These are phyloP conservation scores for Cyclura pinguis DNA, from an alignment of 2,797 vertebrate genomes.

Conservation along the genomic window DNA sequence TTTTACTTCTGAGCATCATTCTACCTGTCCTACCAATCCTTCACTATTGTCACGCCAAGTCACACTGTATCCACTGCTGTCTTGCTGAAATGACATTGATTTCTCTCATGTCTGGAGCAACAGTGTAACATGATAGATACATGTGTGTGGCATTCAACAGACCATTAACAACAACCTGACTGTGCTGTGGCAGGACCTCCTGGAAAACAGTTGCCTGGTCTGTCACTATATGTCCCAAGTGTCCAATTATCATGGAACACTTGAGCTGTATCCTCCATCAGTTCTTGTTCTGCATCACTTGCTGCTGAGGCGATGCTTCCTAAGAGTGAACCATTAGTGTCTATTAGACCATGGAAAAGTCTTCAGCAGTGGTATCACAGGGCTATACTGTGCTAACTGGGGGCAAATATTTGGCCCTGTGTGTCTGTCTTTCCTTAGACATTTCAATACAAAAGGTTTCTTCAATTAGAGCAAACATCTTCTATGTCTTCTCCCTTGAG, in stretches of 20 bases:
- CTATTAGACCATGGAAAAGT: not conserved
- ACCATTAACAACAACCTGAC: constrained; percentile 38
- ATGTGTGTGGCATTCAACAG: fast-evolving
- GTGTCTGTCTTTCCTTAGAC: constrained; percentile 8
- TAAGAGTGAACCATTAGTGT: constrained; percentile 33
- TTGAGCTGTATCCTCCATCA: constrained; percentile 25
- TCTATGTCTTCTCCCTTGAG: not conserved
- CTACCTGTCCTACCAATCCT: not conserved
- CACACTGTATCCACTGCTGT: not conserved
- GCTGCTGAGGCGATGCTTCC: constrained; percentile 24
- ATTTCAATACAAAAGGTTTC: not conserved
- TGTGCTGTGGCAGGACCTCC: constrained; percentile 7
- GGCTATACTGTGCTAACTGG: fast-evolving
- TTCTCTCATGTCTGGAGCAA: not conserved
- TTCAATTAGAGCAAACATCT: constrained; percentile 19
- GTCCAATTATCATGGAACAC: constrained; percentile 20
- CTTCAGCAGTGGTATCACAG: fast-evolving
- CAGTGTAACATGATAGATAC: not conserved
- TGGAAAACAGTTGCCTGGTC: constrained; percentile 28
- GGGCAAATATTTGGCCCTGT: constrained; percentile 11
- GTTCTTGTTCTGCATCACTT: constrained; percentile 20
- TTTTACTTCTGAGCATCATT: not conserved
- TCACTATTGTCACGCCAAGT: fast-evolving
- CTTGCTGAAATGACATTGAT: fast-evolving
- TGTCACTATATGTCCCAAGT: constrained; percentile 28